Evolutionary conservation across 2,797 vertebrate genomes (phyloP).

Genomic region (Diglossa cyanea): DNA sequence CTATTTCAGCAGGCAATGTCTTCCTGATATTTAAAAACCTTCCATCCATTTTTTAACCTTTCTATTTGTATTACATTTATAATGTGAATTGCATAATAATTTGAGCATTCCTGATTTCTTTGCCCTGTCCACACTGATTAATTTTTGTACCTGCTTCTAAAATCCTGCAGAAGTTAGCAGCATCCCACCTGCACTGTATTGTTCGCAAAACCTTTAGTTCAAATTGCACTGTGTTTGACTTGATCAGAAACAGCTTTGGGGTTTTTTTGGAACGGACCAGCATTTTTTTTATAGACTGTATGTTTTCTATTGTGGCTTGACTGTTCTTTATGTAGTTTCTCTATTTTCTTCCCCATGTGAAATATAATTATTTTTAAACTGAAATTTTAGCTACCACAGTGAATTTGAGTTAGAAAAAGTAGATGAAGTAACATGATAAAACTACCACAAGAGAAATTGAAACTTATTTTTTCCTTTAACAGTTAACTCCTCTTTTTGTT

Average conservation of each 20-base stretch:
- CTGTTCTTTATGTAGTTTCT: background rate
- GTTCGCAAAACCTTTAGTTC: background rate
- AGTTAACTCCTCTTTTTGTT: background rate
- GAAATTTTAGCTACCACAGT: background rate
- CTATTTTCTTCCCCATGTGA: background rate
- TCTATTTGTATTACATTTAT: background rate
- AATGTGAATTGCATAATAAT: background rate
- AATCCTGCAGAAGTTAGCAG: background rate
- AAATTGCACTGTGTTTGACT: background rate
- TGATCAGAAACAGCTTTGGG: background rate
- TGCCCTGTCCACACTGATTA: background rate
- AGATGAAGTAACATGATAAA: background rate
- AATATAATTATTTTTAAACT: background rate
- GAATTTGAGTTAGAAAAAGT: background rate
- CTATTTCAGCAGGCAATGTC: background rate
- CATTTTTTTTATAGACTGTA: background rate
- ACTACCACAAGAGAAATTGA: background rate
- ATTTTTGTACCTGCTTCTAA: background rate
- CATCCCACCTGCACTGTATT: background rate
- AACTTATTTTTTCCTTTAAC: background rate
- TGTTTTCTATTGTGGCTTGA: background rate
- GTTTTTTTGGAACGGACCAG: accelerated
- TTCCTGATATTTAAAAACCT: background rate
- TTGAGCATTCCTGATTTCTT: background rate
- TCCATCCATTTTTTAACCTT: accelerated